phyloP scores from a whole-genome alignment of 2,113 vertebrate species.

The Ceratotherium simum region DNA sequence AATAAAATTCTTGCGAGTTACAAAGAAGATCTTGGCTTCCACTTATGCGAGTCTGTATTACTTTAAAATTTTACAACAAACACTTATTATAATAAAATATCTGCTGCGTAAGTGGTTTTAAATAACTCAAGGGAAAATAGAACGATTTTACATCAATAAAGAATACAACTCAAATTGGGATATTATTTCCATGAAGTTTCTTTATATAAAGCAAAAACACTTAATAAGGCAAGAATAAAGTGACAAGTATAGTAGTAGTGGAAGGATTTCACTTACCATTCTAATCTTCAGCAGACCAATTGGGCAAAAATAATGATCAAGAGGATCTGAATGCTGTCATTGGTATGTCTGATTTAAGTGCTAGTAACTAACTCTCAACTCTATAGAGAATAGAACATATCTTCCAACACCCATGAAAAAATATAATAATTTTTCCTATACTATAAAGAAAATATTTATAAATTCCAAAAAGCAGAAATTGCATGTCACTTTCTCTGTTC shows the following conservation, averaged over 20 bases:
- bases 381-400: neutral
- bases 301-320: neutral
- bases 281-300: neutral
- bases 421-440: neutral
- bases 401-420: neutral
- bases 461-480: neutral
- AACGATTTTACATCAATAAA: neutral
- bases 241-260: neutral
- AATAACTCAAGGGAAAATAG: neutral
- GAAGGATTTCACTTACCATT: neutral
- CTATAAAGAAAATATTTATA: neutral
- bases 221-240: neutral
- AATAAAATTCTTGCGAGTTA: neutral
- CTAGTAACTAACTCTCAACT: neutral
- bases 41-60: neutral
- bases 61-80: neutral
- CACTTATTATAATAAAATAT: neutral
- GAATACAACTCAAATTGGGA: neutral
- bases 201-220: neutral
- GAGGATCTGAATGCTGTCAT: neutral
- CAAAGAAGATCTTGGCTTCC: neutral
- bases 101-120: neutral
- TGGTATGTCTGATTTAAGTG: neutral
- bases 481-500: neutral
- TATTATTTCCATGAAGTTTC: neutral